Base-by-base conservation (phyloP, 2,888 invertebrate species). In the Phyto melanocephala region DNA sequence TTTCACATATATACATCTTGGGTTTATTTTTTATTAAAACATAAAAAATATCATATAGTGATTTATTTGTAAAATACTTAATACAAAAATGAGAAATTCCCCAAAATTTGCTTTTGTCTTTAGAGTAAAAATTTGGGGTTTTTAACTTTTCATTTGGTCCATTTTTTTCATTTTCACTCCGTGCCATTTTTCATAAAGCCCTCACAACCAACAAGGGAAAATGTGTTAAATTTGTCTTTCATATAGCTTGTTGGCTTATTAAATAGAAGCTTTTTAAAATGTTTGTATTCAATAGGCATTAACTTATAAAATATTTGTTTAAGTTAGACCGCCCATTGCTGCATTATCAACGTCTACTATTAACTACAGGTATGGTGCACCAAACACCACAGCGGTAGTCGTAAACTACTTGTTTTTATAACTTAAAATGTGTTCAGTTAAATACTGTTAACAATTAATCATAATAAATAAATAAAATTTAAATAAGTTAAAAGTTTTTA, bases 241-340 rank as follows among this genome's bases (percentile, higher is more conserved):
- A 40, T 54, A 20, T 67, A 6, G 37, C 50, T 28, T 28, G 35
- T 15, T 74, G 24, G 33, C 58, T 20, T 5, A 33, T 35, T 20
- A n/a, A n/a, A n/a, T n/a, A n/a, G n/a, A n/a, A n/a, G n/a, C n/a
- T n/a, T n/a, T n/a, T 22, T 50, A 68, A 2, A 28, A 62, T 17
- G 76, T 67, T 56, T 56, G 33, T n/a, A 24, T 47, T 68, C 20
- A 52, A 68, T 35, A 35, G 40, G 52, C 28, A 68, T 47, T 47
- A 35, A 47, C 40, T 62, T 77, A n/a, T 54, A 62, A 60, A 62
- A 22, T 52, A 60, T 50, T 62, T 54, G 13, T 47, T 17, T 10
- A 11, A 62, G 47, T 17, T 13, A 52, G 77, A 77, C 77, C 77
- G 62, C 77, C 77, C 68, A 77, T 68, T 70, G 77, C 20, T 52